These are phyloP conservation scores for Nephrotoma appendiculata DNA, from an alignment of 2,888 invertebrate species.

Conservation along the genomic window DNA sequence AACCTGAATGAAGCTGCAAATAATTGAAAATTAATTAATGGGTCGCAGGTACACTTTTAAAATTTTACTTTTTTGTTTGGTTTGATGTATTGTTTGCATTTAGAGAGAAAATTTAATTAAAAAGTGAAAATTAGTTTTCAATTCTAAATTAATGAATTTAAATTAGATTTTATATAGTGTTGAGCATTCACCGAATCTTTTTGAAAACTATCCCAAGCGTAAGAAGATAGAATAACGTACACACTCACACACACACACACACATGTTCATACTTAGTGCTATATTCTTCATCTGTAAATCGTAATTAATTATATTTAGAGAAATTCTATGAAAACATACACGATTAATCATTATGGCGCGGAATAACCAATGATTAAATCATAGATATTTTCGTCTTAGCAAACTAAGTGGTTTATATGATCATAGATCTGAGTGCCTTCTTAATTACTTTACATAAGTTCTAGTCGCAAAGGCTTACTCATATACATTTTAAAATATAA, in stretches of 20 bases:
- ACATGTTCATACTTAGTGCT: background rate
- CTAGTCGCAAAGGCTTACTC: no score
- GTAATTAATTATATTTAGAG: background rate
- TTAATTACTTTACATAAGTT: no score
- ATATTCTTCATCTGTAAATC: background rate
- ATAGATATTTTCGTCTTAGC: background rate
- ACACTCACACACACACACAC: no score
- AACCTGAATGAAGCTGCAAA: background rate
- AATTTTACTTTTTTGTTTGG: background rate
- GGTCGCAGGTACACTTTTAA: background rate
- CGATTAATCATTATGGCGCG: background rate
- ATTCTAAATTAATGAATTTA: background rate
- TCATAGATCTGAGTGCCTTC: no score
- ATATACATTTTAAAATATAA: background rate
- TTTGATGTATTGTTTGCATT: background rate
- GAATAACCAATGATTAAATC: background rate
- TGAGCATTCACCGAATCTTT: background rate
- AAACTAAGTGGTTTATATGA: no score
- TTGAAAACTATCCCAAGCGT: background rate
- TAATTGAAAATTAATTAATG: background rate
- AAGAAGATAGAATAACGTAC: background rate
- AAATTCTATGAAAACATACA: background rate
- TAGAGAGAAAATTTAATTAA: background rate
- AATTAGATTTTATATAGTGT: background rate
- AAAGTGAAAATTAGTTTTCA: background rate